Evolutionary conservation across 2,888 invertebrate species (phyloP).

Genomic region (Lasioglossum leucozonium): DNA sequence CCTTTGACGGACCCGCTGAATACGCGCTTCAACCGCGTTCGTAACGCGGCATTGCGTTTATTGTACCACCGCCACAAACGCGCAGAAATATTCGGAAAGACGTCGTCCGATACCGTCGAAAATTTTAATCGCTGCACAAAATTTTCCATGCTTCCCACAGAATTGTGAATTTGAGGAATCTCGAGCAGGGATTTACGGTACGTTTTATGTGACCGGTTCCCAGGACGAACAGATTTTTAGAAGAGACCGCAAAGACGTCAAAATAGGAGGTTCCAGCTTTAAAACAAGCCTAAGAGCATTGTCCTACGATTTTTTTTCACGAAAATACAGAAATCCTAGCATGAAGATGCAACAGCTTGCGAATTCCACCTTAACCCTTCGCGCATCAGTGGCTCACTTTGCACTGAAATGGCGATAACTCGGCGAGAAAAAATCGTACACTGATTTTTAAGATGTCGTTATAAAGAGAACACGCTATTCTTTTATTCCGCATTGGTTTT

Average conservation of each 20-base stretch:
- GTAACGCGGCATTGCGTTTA: background rate
- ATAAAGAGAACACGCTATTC: background rate
- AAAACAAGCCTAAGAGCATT: too few relatives aligned
- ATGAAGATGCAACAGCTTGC: background rate
- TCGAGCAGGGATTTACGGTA: background rate
- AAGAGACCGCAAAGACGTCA: too few relatives aligned
- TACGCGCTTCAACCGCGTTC: background rate
- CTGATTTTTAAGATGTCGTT: background rate
- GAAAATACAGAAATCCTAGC: background rate
- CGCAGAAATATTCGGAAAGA: background rate
- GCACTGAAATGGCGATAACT: background rate
- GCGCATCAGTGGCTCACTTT: too few relatives aligned
- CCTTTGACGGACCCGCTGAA: slow-evolving; percentile 22
- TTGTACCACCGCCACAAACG: background rate
- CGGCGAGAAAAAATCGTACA: background rate
- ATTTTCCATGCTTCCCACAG: background rate
- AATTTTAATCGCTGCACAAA: background rate
- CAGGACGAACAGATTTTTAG: too few relatives aligned
- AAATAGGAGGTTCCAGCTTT: too few relatives aligned
- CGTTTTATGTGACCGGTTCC: too few relatives aligned
- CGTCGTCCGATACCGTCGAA: background rate
- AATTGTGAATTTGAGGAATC: background rate
- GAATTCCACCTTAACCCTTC: too few relatives aligned
- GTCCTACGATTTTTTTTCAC: too few relatives aligned
- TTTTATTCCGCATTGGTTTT: background rate